phyloP scores from a whole-genome alignment of 64 coral and sea anemone species.

The Hydrozoanthus tunicans region DNA sequence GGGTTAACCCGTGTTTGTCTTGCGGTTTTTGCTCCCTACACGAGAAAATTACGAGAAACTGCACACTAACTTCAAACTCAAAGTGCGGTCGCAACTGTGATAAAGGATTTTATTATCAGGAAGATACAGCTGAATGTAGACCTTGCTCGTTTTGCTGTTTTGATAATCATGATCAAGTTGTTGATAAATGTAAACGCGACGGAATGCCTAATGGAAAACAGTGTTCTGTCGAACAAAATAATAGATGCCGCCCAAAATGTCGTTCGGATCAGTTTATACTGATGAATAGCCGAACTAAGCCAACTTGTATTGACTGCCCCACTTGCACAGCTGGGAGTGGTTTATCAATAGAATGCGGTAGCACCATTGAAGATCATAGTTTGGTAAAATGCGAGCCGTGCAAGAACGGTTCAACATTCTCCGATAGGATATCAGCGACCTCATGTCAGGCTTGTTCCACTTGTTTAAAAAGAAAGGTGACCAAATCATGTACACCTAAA shows the following conservation, averaged over 20 bases:
- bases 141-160: conserved; percentile 23
- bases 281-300: neutral
- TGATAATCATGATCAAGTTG: neutral
- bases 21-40: neutral
- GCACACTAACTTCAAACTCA: conserved; percentile 9
- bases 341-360: conserved; percentile 1
- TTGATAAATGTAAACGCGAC: neutral
- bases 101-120: neutral
- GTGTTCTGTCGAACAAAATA: neutral
- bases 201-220: conserved; percentile 30
- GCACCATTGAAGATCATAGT: neutral
- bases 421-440: neutral
- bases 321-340: conserved; percentile 9
- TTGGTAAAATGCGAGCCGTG: conserved; percentile 4
- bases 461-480: neutral
- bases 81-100: conserved; percentile 8
- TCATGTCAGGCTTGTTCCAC: conserved; percentile 19
- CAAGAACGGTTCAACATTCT: conserved; percentile 18
- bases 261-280: neutral
- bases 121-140: neutral
- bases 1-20: neutral
- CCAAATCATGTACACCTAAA: neutral
- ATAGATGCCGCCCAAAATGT: conserved; percentile 20
- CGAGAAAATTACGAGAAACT: neutral
- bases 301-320: conserved; percentile 22